Conservation (phyloP, 2,113 vertebrate species). For the Globicephala melas region DNA sequence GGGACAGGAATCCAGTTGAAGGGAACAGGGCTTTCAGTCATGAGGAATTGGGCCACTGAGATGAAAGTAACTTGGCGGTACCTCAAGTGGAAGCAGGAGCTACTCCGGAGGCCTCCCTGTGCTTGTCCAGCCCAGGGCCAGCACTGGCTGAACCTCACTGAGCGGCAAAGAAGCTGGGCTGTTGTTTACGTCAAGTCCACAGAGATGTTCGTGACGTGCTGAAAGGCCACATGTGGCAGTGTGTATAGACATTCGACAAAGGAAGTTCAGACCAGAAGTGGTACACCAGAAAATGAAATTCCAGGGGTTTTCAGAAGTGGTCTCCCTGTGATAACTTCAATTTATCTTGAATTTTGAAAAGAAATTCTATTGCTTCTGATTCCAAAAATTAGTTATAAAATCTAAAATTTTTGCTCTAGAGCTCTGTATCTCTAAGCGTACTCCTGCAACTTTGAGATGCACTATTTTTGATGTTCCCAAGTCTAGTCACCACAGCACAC, state of each 20-base stretch:
- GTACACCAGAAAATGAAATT: background rate
- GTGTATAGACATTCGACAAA: background rate
- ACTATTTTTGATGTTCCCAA: conserved; percentile 29
- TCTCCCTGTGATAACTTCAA: background rate
- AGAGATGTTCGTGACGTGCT: background rate
- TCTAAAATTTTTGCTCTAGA: background rate
- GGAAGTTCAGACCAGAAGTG: background rate
- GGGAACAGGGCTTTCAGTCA: background rate
- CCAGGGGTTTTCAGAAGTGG: background rate
- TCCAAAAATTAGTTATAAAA: conserved; percentile 33
- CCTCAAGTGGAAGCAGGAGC: background rate
- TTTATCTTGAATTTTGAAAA: conserved; percentile 28
- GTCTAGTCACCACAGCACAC: background rate
- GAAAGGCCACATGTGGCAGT: background rate
- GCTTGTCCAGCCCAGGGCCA: background rate
- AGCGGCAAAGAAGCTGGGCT: background rate
- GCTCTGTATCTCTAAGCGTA: background rate
- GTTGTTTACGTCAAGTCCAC: background rate
- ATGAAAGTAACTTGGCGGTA: background rate
- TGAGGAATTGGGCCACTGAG: background rate
- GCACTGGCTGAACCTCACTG: background rate
- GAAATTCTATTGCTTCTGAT: background rate
- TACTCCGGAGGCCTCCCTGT: rapidly evolving
- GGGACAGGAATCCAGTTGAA: background rate
- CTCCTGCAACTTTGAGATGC: background rate